phyloP scores from a whole-genome alignment of 2,888 invertebrate genomes.

The Ochlodes sylvanus region DNA sequence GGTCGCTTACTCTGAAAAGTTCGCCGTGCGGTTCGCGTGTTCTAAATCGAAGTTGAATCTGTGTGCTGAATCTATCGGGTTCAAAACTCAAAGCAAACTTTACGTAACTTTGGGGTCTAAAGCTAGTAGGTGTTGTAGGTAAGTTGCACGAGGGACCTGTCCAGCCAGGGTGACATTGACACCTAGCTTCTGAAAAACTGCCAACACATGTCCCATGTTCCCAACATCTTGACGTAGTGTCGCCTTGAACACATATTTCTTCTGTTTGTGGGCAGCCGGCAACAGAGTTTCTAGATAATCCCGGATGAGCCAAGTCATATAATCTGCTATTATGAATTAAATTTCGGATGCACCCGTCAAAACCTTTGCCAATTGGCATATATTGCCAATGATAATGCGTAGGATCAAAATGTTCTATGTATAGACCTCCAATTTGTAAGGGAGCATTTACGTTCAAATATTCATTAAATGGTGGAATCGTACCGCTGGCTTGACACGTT shows the following conservation, averaged over 20 bases:
- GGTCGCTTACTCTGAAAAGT: constrained; percentile 96
- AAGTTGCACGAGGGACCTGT: constrained; percentile 95
- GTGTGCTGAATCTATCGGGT: constrained; percentile 95
- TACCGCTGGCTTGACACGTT: constrained; percentile 95
- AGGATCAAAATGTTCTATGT: constrained; percentile 95
- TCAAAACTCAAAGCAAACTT: constrained; percentile 98
- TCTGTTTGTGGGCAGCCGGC: constrained; percentile 97
- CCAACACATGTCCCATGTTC: constrained; percentile 98
- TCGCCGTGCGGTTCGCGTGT: constrained; percentile 97
- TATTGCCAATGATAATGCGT: constrained; percentile 96
- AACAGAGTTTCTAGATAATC: constrained; percentile 92
- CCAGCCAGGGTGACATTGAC: constrained; percentile 98
- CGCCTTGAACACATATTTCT: constrained; percentile 94
- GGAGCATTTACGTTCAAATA: constrained; percentile 98
- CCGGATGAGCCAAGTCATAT: constrained; percentile 97
- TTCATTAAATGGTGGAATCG: constrained; percentile 97
- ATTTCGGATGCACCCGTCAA: constrained; percentile 98
- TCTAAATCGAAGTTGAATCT: constrained; percentile 96
- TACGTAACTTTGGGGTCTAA: constrained; percentile 97
- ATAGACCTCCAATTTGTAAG: constrained; percentile 96
- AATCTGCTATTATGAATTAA: constrained; percentile 97
- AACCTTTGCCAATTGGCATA: constrained; percentile 95
- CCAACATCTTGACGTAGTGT: constrained; percentile 94
- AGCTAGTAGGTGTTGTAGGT: constrained; percentile 95
- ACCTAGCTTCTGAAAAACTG: constrained; percentile 94